Evolutionary conservation across 1,140 invertebrate genomes (phyloP).

Genomic region (Lerema accius): DNA sequence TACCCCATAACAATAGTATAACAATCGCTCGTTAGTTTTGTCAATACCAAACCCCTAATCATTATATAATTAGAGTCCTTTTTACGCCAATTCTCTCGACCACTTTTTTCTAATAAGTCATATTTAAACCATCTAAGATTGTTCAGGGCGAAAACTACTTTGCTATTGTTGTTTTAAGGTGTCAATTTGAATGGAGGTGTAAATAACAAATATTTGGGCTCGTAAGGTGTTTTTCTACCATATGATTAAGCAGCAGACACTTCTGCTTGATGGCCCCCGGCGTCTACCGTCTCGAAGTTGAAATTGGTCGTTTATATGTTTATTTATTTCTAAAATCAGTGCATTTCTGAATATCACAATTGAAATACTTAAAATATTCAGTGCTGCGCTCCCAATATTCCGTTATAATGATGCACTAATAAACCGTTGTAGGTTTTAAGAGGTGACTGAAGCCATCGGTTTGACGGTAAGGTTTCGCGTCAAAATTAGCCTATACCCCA

Average conservation of each 20-base stretch:
- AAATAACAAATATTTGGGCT: slow-evolving; percentile 66
- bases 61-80: slow-evolving; percentile 75
- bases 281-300: slow-evolving; percentile 56
- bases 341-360: too few relatives aligned
- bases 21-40: slow-evolving; percentile 75
- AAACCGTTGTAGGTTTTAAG: too few relatives aligned
- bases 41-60: slow-evolving; percentile 73
- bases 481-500: too few relatives aligned
- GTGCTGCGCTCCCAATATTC: too few relatives aligned
- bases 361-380: too few relatives aligned
- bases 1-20: slow-evolving; percentile 57
- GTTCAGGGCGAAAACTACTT: slow-evolving; percentile 26
- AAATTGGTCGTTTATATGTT: slow-evolving; percentile 18
- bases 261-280: slow-evolving; percentile 67
- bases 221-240: slow-evolving; percentile 60
- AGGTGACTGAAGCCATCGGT: too few relatives aligned
- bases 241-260: slow-evolving; percentile 78
- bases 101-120: slow-evolving; percentile 53
- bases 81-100: slow-evolving; percentile 71
- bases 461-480: too few relatives aligned
- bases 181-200: slow-evolving; percentile 30
- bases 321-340: slow-evolving; percentile 17
- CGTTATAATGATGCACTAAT: too few relatives aligned
- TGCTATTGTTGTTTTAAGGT: slow-evolving; percentile 39
- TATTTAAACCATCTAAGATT: slow-evolving; percentile 36